Evolutionary conservation across 1,140 invertebrate species (phyloP), one percentile per base, ranked within the genome.

Genomic region (Pteromalus puparum): DNA sequence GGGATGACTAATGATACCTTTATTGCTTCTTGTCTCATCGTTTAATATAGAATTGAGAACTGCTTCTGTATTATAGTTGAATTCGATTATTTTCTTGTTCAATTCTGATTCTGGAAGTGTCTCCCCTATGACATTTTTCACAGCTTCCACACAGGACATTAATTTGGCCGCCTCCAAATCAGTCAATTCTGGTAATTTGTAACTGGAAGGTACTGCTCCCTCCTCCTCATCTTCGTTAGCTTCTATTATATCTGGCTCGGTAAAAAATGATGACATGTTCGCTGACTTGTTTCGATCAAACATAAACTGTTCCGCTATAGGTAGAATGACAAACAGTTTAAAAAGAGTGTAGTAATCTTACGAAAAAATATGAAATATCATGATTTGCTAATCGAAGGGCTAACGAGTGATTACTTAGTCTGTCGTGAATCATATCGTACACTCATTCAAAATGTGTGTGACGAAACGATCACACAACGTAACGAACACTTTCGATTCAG

Each of bases 91-190:
- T 61, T 94, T 94, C 61, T 95, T 94, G 7, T 95, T 94, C 26
- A 98, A 94, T 53, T 95, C 93, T 82, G 95, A 93, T 83, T 97
- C 96, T 1, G 96, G 94, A 34, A 96, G 90, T 0, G 95, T 93
- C 84, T 98, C 96, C 46, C 97, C 97, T 77, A 98, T 94, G 46
- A 98, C 94, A 90, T 96, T 96, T 83, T 96, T 94, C 21, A 98
- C 94, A 89, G 96, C 95, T 90, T 98, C 97, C 13, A 98, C 93
- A 89, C 97, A 98, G 1, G 97, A 97, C 87, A 96, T 95, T 6
- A 98, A 92, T 90, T 95, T 96, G 0, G 94, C 96, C 93, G 95
- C 94, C 74, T 97, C 96, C 2, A 95, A 86, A 76, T 96, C 96
- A 83, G 93, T 93, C 10, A 97, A 92, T 87, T 93, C 88, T 86